A percentile compares a stretch with the other conserved stretches of the same genome.
phyloP scores from a whole-genome alignment of 2,888 invertebrate species.

The Pyrgus malvae region DNA sequence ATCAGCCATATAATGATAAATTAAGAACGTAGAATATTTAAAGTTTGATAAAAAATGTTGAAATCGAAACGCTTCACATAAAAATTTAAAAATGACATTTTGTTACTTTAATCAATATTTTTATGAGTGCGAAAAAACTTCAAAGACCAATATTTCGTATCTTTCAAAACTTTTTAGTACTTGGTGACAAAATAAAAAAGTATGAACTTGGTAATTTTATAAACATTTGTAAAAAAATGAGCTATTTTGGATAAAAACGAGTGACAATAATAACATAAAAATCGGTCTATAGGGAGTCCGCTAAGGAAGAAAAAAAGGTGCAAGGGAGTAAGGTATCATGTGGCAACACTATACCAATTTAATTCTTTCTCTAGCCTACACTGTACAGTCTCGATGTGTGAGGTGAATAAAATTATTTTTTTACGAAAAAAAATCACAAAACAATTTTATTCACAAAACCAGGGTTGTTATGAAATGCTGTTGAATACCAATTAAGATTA shows the following conservation, averaged over 20 bases:
- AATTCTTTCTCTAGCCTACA: slow-evolving; percentile 54
- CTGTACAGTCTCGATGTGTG: slow-evolving; percentile 77
- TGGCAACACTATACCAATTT: slow-evolving; percentile 71
- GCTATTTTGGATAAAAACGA: slow-evolving; percentile 1
- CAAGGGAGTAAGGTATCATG: slow-evolving; percentile 48
- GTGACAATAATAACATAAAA: slow-evolving; percentile 25
- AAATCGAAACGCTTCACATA: too few species aligned
- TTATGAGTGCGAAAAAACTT: too few species aligned
- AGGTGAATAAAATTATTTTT: slow-evolving; percentile 25
- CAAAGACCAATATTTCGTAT: too few species aligned
- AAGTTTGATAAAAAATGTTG: too few species aligned
- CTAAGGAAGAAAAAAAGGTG: slow-evolving; percentile 51
- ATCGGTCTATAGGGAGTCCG: slow-evolving; percentile 31
- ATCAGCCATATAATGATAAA: too few species aligned
- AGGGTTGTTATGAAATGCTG: slow-evolving; percentile 65
- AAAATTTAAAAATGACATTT: too few species aligned
- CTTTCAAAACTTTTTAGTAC: too few species aligned
- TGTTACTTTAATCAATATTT: too few species aligned
- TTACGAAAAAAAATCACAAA: slow-evolving; percentile 11
- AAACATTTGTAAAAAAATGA: not conserved
- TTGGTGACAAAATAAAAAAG: slow-evolving; percentile 1
- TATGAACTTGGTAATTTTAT: slow-evolving; percentile 10
- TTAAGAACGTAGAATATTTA: too few species aligned
- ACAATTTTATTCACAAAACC: slow-evolving; percentile 42
- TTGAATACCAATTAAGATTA: slow-evolving; percentile 44